phyloP scores from a whole-genome alignment of 2,888 invertebrate genomes.

The Mesoligia furuncula region DNA sequence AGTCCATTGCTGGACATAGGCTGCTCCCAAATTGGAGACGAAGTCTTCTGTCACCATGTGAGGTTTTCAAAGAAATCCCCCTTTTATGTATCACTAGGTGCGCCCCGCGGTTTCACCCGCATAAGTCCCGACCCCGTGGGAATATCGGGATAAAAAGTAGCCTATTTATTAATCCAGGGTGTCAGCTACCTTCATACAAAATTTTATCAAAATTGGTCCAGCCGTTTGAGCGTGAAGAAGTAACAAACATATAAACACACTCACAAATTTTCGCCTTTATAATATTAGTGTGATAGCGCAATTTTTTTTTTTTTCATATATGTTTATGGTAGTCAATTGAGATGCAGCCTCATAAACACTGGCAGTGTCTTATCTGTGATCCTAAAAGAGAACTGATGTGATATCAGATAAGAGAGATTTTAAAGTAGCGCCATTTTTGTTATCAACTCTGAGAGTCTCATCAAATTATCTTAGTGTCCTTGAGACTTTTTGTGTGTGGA shows the following conservation, averaged over 20 bases:
- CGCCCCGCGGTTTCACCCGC: too few species aligned
- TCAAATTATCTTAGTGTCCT: neutral
- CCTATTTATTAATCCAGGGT: too few species aligned
- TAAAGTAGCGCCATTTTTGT: slow-evolving; percentile 10
- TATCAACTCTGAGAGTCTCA: slow-evolving; percentile 8
- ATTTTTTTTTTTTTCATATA: neutral
- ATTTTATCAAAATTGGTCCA: too few species aligned
- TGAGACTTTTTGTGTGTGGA: neutral
- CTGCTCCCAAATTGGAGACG: neutral
- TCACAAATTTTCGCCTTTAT: too few species aligned
- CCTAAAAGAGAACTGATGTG: slow-evolving; percentile 28
- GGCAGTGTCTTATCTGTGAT: slow-evolving; percentile 39
- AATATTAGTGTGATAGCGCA: neutral
- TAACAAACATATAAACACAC: too few species aligned
- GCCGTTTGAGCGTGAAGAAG: too few species aligned
- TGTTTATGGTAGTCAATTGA: slow-evolving; percentile 18
- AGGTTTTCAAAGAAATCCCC: neutral
- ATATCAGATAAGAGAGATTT: slow-evolving; percentile 36
- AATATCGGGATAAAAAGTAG: too few species aligned
- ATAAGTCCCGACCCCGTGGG: too few species aligned
- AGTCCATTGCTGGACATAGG: neutral
- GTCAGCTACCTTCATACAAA: too few species aligned
- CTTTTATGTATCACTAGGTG: neutral
- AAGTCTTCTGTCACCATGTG: neutral
- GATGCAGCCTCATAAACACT: slow-evolving; percentile 24